phyloP scores from a whole-genome alignment of 2,113 vertebrate genomes.

The Rattus norvegicus region GRCr8 NC_086027.1:109944501-109945000 shows the following conservation, averaged over 20 bases:
- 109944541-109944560: background rate
- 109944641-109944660: background rate
- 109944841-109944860: slow-evolving; percentile 84
- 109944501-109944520: background rate
- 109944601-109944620: background rate
- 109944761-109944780: slow-evolving; percentile 82
- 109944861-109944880: slow-evolving; percentile 86
- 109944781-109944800: slow-evolving; percentile 85
- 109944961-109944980: slow-evolving; percentile 81
- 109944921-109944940: slow-evolving; percentile 88
- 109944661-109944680: slow-evolving; percentile 14
- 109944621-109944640: background rate
- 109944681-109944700: background rate
- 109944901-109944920: slow-evolving; percentile 90
- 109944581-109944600: slow-evolving; percentile 43
- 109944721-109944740: slow-evolving; percentile 40
- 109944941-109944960: slow-evolving; percentile 81
- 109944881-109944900: slow-evolving; percentile 97
- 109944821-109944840: slow-evolving; percentile 86
- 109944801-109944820: slow-evolving; percentile 85
- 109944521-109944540: background rate
- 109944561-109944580: slow-evolving; percentile 12
- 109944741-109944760: slow-evolving; percentile 64
- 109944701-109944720: slow-evolving; percentile 57
- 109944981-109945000: slow-evolving; percentile 83